phyloP scores from a whole-genome alignment of 2,797 vertebrate species.

The Microhierax caerulescens region DNA sequence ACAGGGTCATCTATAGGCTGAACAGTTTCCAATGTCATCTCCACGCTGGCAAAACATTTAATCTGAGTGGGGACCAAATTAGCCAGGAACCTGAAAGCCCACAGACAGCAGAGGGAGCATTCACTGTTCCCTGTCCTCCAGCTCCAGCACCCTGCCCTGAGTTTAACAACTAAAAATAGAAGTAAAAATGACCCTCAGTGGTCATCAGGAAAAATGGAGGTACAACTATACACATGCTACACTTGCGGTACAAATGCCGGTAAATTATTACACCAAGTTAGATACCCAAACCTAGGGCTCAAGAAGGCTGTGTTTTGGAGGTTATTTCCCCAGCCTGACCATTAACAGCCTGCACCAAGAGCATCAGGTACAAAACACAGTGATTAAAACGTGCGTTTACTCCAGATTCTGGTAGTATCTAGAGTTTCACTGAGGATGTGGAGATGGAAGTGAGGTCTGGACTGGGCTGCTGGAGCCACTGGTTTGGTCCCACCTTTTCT shows the following conservation, averaged over 20 bases:
- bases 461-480: neutral
- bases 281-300: neutral
- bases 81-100: neutral
- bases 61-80: neutral
- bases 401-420: neutral
- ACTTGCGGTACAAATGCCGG: neutral
- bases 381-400: accelerated
- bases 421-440: neutral
- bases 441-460: neutral
- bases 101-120: constrained; percentile 44
- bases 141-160: neutral
- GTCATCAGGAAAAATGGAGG: neutral
- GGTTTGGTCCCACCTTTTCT: neutral
- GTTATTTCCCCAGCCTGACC: neutral
- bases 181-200: neutral
- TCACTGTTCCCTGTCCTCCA: neutral
- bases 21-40: neutral
- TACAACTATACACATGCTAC: neutral
- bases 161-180: neutral
- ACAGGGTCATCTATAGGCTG: neutral
- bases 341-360: neutral
- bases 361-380: neutral
- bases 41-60: neutral
- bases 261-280: neutral
- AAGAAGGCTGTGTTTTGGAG: neutral